These are phyloP conservation scores for Mustela lutreola DNA, from an alignment of 2,113 vertebrate species.

Conservation along the genomic window DNA sequence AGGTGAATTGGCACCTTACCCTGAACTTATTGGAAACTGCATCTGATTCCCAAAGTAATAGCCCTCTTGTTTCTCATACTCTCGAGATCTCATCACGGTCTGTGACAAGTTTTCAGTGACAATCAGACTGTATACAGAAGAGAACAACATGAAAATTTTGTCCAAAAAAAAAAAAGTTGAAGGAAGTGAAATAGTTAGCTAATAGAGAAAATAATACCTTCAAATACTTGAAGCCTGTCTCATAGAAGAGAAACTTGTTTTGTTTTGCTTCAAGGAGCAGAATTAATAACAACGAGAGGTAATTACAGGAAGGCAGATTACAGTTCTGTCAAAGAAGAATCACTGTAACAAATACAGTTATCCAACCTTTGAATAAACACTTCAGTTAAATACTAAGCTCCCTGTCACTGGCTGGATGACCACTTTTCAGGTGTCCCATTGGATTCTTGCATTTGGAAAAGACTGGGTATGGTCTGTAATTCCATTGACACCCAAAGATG, in stretches of 20 bases:
- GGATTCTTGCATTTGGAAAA: neutral
- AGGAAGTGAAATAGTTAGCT: neutral
- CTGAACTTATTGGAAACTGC: neutral
- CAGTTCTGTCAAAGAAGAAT: neutral
- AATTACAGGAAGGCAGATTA: constrained; percentile 37
- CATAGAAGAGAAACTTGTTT: neutral
- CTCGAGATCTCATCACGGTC: neutral
- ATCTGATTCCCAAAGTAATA: neutral
- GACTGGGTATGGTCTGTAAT: neutral
- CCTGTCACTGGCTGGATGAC: neutral
- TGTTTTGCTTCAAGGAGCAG: constrained; percentile 1
- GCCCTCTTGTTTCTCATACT: neutral
- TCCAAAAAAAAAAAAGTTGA: neutral
- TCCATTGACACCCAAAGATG: neutral
- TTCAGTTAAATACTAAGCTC: neutral
- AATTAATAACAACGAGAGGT: constrained; percentile 51
- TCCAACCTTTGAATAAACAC: neutral
- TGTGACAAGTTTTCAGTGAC: neutral
- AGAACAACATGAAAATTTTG: neutral
- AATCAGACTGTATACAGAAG: neutral
- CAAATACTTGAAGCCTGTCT: constrained; percentile 26
- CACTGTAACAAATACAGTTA: neutral
- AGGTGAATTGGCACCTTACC: neutral
- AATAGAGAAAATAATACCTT: neutral
- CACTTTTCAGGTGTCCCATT: neutral